Percentiles rank a stretch among this genome's conserved stretches.
Evolutionary conservation across 2,113 vertebrate genomes (phyloP).

Genomic region (Oostethus manadensis): DNA sequence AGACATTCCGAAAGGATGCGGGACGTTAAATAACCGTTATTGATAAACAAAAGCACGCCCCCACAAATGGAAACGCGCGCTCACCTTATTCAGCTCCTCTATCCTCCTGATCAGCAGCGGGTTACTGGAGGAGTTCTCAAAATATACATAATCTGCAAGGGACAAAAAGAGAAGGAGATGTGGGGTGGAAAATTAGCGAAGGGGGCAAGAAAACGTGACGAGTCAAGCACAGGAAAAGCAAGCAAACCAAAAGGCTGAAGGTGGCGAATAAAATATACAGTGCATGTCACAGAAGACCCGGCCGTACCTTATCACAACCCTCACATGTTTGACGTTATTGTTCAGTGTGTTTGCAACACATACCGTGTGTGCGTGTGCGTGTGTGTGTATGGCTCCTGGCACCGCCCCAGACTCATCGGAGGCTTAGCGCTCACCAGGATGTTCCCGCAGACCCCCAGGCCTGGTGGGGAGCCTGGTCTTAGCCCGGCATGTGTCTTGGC

Average conservation of each 20-base stretch:
- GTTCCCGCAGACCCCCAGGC: slow-evolving; percentile 60
- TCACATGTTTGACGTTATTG: slow-evolving; percentile 23
- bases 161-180: not conserved
- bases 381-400: slow-evolving; percentile 46
- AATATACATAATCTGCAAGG: slow-evolving; percentile 79
- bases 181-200: slow-evolving; percentile 10
- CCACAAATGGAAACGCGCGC: slow-evolving; percentile 10
- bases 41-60: slow-evolving; percentile 1
- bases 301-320: slow-evolving; percentile 30
- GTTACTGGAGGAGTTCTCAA: slow-evolving; percentile 83
- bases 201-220: slow-evolving; percentile 6
- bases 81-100: slow-evolving; percentile 82
- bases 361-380: not conserved
- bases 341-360: slow-evolving; percentile 3
- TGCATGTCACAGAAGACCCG: slow-evolving; percentile 1
- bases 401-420: slow-evolving; percentile 51
- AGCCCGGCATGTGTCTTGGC: slow-evolving; percentile 67
- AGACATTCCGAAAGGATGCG: not conserved
- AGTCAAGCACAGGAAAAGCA: not conserved
- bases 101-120: slow-evolving; percentile 80
- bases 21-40: not conserved
- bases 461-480: slow-evolving; percentile 71
- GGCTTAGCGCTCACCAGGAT: slow-evolving; percentile 67
- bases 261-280: slow-evolving; percentile 11
- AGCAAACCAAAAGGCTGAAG: slow-evolving; percentile 31